Base-by-base conservation (phyloP, 2,797 vertebrate genomes). In the Centropyge bicolor region DNA sequence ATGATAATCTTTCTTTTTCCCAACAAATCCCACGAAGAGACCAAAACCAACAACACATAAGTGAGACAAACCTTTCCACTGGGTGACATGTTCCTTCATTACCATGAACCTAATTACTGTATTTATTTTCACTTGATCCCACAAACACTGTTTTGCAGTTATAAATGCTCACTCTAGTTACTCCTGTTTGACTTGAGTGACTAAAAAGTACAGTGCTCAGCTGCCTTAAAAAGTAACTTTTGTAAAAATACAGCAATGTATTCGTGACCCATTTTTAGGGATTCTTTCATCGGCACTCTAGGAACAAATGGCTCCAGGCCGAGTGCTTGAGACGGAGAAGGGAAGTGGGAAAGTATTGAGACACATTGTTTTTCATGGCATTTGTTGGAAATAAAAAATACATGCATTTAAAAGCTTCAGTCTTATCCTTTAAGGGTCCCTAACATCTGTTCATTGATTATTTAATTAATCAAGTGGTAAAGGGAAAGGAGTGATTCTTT, bases 401-500 rank as follows among this genome's bases (percentile, higher is more conserved):
- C 5, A 14, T 36, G 4, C 6, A 45, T 31, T 19, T 3, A 49
- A 56, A n/a, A 69, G 38, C 12, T 10, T 14, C 27, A 8, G 40
- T 9, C 27, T n/a, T 12, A 35, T 41, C 48, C 19, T 61, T 66
- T 54, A n/a, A 60, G 22, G 35, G 5, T 8, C 20, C 16, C 14
- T n/a, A 20, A 20, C 4, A 3, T 45, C 5, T 66, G 5, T 46
- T 40, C 10, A 70, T 20, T 52, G 17, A 27, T 27, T 24, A n/a
- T 38, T 17, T 6, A 22, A 52, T 38, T 1, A 48, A 48, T 35
- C 5, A 3, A 49, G 48, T 12, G 31, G 64, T 8, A 12, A 68
- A 45, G 6, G 1, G 31, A 48, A 51, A 57, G 11, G 4, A 38
- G 19, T 3, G 13, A 56, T 51, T 84, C 89, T 95, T 92, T 95